A percentile compares a stretch with the other conserved stretches of the same genome.
Evolutionary conservation across 2,888 invertebrate species (phyloP).

Genomic region (Ptilodon capucinus): DNA sequence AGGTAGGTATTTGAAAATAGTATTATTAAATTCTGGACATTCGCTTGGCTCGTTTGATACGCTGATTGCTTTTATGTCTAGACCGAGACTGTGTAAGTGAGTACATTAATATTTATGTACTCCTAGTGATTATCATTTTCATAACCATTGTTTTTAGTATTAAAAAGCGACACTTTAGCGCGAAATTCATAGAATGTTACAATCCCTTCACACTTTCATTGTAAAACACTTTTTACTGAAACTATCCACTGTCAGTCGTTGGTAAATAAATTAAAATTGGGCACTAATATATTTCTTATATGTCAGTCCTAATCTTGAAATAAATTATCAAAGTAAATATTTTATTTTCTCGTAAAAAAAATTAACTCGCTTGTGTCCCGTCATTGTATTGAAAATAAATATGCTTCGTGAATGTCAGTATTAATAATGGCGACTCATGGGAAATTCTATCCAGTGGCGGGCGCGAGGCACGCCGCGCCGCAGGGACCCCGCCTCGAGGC

Average conservation of each 20-base stretch:
- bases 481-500: neutral
- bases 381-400: constrained; percentile 39
- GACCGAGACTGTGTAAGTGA: neutral
- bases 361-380: neutral
- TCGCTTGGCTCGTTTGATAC: neutral
- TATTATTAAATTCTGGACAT: neutral
- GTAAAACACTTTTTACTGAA: too few relatives aligned
- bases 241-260: too few relatives aligned
- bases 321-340: too few relatives aligned
- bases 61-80: neutral
- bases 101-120: neutral
- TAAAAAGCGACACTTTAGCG: too few relatives aligned
- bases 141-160: too few relatives aligned
- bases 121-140: neutral
- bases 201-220: too few relatives aligned
- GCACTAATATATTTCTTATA: too few relatives aligned
- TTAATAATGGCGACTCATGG: constrained; percentile 39
- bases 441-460: constrained; percentile 33
- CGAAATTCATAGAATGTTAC: too few relatives aligned
- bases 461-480: constrained; percentile 1
- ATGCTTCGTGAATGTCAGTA: constrained; percentile 35
- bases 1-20: neutral
- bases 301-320: too few relatives aligned
- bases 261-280: too few relatives aligned
- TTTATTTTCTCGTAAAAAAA: too few relatives aligned